A percentile compares a stretch with the other conserved stretches of the same genome.
Evolutionary conservation across 2,888 invertebrate species (phyloP).

Genomic region (Tinea semifulvella): DNA sequence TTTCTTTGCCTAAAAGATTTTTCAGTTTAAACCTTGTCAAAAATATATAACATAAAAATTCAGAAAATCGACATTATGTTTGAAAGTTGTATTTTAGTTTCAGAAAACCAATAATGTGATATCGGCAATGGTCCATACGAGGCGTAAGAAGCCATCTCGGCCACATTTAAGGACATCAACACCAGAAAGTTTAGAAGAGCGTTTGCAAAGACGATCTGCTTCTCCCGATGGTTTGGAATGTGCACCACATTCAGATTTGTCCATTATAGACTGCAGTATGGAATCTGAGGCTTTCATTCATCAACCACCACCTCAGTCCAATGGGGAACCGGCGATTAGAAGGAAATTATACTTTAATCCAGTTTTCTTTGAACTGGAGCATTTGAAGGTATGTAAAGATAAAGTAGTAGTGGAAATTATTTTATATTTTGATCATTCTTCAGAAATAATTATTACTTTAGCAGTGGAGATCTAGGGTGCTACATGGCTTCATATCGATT

Average conservation of each 20-base stretch:
- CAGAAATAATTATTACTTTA: too few species aligned
- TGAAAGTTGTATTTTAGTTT: slow-evolving; percentile 28
- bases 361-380: slow-evolving; percentile 88
- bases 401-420: not conserved
- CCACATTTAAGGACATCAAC: slow-evolving; percentile 35
- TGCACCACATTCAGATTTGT: slow-evolving; percentile 56
- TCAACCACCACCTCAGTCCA: slow-evolving; percentile 55
- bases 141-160: slow-evolving; percentile 44
- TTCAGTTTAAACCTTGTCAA: too few species aligned
- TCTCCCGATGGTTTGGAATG: slow-evolving; percentile 57
- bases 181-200: slow-evolving; percentile 38
- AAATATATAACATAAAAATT: too few species aligned
- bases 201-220: slow-evolving; percentile 44
- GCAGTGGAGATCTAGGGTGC: too few species aligned
- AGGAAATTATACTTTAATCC: slow-evolving; percentile 89
- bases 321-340: slow-evolving; percentile 59
- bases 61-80: too few species aligned
- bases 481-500: too few species aligned
- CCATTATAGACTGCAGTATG: slow-evolving; percentile 50
- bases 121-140: slow-evolving; percentile 54
- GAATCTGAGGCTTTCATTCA: slow-evolving; percentile 32
- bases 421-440: slow-evolving; percentile 18
- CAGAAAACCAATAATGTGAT: slow-evolving; percentile 50
- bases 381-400: slow-evolving; percentile 74
- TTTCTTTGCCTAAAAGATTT: too few species aligned